These are phyloP conservation scores for Thereva nobilitata DNA, from an alignment of 2,888 invertebrate species.

Conservation along the genomic window DNA sequence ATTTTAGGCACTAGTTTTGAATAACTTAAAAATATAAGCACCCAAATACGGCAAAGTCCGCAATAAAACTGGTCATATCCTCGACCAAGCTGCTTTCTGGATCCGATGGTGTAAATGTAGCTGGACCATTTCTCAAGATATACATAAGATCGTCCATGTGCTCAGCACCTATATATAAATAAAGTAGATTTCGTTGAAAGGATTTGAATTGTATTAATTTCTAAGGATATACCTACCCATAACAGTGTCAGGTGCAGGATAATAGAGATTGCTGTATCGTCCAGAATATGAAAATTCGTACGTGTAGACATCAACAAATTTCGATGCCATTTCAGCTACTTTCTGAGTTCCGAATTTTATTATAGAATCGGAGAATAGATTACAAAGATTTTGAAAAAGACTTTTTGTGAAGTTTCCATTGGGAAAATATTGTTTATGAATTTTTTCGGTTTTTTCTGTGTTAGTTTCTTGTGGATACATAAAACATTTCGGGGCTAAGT, in stretches of 20 bases:
- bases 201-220: too few species aligned
- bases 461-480: conserved; percentile 53
- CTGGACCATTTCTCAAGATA: conserved; percentile 55
- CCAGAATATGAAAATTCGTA: conserved; percentile 61
- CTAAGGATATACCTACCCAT: neutral
- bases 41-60: conserved; percentile 59
- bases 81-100: conserved; percentile 57
- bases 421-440: conserved; percentile 44
- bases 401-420: conserved; percentile 10
- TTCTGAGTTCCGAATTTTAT: conserved; percentile 60
- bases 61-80: conserved; percentile 58
- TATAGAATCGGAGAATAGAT: conserved; percentile 60
- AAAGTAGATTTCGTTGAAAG: neutral
- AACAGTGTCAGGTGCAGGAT: conserved; percentile 43
- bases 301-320: conserved; percentile 58
- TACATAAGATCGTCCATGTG: conserved; percentile 63
- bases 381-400: conserved; percentile 45
- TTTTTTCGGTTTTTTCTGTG: conserved; percentile 37
- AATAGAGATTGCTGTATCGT: conserved; percentile 55
- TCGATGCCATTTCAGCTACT: conserved; percentile 58
- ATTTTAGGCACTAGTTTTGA: too few species aligned
- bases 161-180: conserved; percentile 50
- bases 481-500: conserved; percentile 61
- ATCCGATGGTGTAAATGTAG: conserved; percentile 52
- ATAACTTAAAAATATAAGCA: conserved; percentile 39